These are phyloP conservation scores for Phyto melanocephala DNA, from an alignment of 2,888 invertebrate species.

Conservation along the genomic window DNA sequence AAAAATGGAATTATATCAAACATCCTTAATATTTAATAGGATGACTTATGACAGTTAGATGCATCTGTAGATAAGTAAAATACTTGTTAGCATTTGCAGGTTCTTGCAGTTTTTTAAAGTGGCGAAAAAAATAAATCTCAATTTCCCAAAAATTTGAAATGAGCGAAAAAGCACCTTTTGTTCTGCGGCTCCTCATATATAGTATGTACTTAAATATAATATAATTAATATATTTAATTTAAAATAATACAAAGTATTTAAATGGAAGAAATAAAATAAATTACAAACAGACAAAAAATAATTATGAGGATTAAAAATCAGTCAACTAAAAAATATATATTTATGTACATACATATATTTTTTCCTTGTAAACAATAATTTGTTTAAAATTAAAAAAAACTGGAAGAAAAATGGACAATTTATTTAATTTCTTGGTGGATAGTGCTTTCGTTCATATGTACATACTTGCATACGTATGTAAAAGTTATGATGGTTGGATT, in stretches of 20 bases:
- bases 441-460: background rate
- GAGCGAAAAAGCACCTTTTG: too few species aligned
- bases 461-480: too few species aligned
- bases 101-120: too few species aligned
- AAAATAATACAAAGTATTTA: conserved; percentile 50
- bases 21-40: too few species aligned
- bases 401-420: conserved; percentile 39
- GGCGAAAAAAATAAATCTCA: too few species aligned
- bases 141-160: too few species aligned
- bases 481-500: too few species aligned
- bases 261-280: conserved; percentile 46
- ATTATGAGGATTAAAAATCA: conserved; percentile 30
- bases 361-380: conserved; percentile 25
- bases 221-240: conserved; percentile 26
- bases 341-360: background rate
- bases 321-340: conserved; percentile 18
- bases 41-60: too few species aligned
- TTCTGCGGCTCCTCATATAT: too few species aligned
- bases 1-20: too few species aligned
- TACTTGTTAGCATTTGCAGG: too few species aligned
- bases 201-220: conserved; percentile 37
- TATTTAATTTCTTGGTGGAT: background rate
- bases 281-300: conserved; percentile 40
- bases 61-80: too few species aligned
- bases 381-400: conserved; percentile 26